Percentiles rank a stretch among this genome's conserved stretches.
Conservation (phyloP, 2,888 invertebrate species). For the Meiosimyza platycephala region DNA sequence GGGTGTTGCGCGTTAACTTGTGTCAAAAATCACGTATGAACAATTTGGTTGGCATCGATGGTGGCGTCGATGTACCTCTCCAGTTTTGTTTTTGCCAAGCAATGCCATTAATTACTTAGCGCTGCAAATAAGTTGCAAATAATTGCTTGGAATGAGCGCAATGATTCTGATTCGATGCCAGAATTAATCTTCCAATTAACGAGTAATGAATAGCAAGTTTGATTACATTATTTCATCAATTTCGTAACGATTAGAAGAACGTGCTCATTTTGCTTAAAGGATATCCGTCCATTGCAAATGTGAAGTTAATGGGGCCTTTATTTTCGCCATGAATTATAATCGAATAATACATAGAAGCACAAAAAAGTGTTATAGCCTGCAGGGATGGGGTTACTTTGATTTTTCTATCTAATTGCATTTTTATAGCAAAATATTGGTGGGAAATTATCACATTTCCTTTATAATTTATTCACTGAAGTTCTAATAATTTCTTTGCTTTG, state of each 20-base stretch:
- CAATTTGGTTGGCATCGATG: not conserved
- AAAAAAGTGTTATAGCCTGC: no score
- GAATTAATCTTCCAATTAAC: conserved; percentile 17
- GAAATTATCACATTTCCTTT: no score
- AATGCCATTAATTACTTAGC: conserved; percentile 4
- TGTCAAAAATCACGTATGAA: conserved; percentile 13
- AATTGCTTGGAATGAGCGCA: not conserved
- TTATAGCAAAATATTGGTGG: no score
- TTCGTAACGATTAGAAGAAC: conserved; percentile 9
- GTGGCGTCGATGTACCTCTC: not conserved
- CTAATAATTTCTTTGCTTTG: no score
- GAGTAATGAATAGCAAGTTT: conserved; percentile 20
- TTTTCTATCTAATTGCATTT: no score
- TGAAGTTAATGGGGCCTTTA: not conserved
- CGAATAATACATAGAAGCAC: not conserved
- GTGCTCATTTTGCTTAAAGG: conserved; percentile 11
- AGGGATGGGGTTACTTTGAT: no score
- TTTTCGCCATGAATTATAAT: conserved; percentile 15
- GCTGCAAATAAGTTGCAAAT: conserved; percentile 16
- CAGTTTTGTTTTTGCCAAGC: no score
- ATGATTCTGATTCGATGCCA: conserved; percentile 1
- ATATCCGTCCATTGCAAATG: conserved; percentile 6
- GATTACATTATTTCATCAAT: conserved; percentile 24
- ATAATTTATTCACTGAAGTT: no score
- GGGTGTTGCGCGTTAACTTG: not conserved